Evolutionary conservation across 2,113 vertebrate genomes (phyloP), one percentile per base, ranked within the genome.

Genomic region (Chamaea fasciata): DNA sequence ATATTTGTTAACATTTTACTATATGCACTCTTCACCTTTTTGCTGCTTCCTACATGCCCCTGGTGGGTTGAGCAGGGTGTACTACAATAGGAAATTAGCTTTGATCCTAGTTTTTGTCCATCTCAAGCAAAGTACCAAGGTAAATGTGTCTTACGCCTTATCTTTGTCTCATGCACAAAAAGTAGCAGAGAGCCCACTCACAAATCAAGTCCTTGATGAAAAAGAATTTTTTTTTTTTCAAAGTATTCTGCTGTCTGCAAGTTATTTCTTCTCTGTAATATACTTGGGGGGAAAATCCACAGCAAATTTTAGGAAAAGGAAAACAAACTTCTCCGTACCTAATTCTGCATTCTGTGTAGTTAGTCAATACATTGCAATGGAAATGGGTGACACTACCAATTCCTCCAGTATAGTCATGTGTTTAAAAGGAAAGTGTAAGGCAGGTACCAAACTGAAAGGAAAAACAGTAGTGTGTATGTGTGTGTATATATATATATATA

Each of bases 131-230:
- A 64, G 10, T n/a, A 42, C 6, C 6, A 49, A 15, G 11, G 28
- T 31, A 65, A n/a, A 53, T 3, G 1, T 37, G 14, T 65, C 27
- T 60, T 1, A 0, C 26, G 21, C 30, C 24, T 57, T 62, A 11
- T 28, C 27, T 70, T 47, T 63, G 27, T 24, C 39, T 63, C 10
- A 41, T 20, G 19, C 18, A 68, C 22, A 73, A 59, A 80, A 87
- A 41, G 3, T 18, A 71, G 5, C 2, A 10, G 0, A 0, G 16
- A 63, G 1, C 6, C 21, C 55, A 50, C 50, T 31, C 44, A 46
- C 3, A 71, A 64, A 37, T 50, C 55, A 64, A n/a, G 15, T 6
- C 42, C 22, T 6, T 19, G 2, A 53, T n/a, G 14, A 60, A 81
- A 81, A 87, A 67, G 13, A 14, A 20, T 21, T 52, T 6, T 8